A percentile compares a stretch with the other conserved stretches of the same genome.
phyloP scores from a whole-genome alignment of 37 sponge, comb jelly and placozoan genomes.

The Haliclona indistincta region DNA sequence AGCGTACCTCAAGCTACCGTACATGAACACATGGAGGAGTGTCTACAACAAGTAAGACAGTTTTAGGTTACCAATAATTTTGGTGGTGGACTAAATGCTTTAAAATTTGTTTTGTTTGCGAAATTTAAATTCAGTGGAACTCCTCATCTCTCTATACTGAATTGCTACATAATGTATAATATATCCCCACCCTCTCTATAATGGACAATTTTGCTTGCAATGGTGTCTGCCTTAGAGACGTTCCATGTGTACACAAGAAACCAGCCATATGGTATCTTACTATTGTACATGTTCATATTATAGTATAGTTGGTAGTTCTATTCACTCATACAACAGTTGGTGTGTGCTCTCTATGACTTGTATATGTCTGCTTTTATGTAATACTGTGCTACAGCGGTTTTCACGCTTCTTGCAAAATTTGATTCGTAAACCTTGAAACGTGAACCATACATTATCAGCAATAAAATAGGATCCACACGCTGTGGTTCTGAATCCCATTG shows the following conservation, averaged over 20 bases:
- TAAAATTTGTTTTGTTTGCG: not conserved
- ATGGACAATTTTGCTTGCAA: not conserved
- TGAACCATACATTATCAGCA: no score
- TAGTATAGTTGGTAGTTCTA: no score
- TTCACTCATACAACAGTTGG: no score
- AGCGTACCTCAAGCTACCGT: constrained; percentile 8
- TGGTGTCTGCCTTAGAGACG: not conserved
- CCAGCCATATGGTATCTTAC: not conserved
- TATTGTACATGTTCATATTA: no score
- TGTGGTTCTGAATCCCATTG: no score
- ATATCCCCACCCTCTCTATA: not conserved
- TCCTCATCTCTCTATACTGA: not conserved
- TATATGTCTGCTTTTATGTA: constrained; percentile 25
- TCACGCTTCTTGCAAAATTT: no score
- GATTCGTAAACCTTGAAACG: no score
- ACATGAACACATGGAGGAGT: constrained; percentile 13
- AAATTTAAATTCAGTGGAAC: no score
- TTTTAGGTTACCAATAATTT: not conserved
- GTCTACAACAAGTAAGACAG: constrained; percentile 39
- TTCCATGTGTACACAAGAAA: not conserved
- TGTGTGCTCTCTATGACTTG: constrained; percentile 18
- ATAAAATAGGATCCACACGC: no score
- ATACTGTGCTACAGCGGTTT: constrained; percentile 6
- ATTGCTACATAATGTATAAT: not conserved
- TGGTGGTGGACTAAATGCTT: not conserved